phyloP scores from a whole-genome alignment of 2,888 invertebrate genomes.

The Lithodes maja region DNA sequence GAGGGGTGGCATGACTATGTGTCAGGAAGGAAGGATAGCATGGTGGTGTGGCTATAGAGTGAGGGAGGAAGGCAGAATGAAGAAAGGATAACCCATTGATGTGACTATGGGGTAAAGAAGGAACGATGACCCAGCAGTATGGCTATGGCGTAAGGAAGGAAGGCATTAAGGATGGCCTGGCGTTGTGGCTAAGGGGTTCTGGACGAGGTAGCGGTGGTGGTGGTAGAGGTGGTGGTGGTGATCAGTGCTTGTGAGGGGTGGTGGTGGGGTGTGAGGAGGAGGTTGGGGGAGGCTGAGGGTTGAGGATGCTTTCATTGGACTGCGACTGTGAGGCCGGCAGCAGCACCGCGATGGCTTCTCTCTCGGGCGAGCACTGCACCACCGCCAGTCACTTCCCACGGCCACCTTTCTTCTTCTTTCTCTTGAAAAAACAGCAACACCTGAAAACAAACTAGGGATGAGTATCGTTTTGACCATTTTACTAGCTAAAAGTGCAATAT shows the following conservation, averaged over 20 bases:
- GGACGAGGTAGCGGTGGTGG: conserved; percentile 57
- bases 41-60: too few species aligned
- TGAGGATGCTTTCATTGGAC: conserved; percentile 68
- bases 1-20: too few species aligned
- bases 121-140: too few species aligned
- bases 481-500: too few species aligned
- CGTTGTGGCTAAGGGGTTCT: neutral
- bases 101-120: too few species aligned
- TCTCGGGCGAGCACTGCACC: conserved; percentile 81
- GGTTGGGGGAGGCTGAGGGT: conserved; percentile 61
- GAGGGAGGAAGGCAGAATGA: too few species aligned
- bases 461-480: too few species aligned
- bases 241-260: conserved; percentile 63
- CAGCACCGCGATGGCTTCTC: conserved; percentile 80
- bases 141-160: too few species aligned
- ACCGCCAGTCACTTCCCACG: conserved; percentile 90
- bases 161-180: too few species aligned
- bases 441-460: conserved; percentile 76
- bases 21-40: too few species aligned
- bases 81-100: too few species aligned
- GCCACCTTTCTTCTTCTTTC: conserved; percentile 94
- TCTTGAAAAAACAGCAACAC: conserved; percentile 99
- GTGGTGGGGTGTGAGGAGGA: conserved; percentile 37
- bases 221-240: conserved; percentile 61
- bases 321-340: conserved; percentile 80